A percentile compares a stretch with the other conserved stretches of the same genome.
phyloP scores from a whole-genome alignment of 1,140 invertebrate species.

The Achroia grisella region DNA sequence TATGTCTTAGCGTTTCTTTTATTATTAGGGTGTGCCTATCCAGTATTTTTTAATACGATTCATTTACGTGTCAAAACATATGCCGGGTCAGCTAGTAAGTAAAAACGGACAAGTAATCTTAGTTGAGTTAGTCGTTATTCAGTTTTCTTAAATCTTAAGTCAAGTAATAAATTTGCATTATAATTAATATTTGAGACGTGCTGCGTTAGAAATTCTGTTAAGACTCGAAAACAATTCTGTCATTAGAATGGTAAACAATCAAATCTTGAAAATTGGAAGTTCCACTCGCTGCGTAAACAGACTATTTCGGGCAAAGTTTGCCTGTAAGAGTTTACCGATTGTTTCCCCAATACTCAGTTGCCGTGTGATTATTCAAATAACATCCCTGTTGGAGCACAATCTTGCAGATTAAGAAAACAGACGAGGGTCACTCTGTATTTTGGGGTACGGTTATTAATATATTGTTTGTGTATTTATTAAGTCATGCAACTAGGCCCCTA shows the following conservation, averaged over 20 bases:
- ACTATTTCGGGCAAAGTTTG: slow-evolving; percentile 9
- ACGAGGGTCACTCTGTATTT: background rate
- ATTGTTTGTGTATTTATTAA: no score
- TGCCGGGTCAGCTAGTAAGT: no score
- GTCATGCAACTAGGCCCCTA: no score
- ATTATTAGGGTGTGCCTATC: no score
- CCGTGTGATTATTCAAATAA: slow-evolving; percentile 20
- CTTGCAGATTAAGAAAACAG: slow-evolving; percentile 10
- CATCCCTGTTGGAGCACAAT: slow-evolving; percentile 8
- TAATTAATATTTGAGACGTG: background rate
- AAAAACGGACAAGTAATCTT: no score
- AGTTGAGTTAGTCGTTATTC: no score
- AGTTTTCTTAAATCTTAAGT: no score
- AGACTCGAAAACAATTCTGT: slow-evolving; percentile 1
- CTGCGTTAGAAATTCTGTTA: background rate
- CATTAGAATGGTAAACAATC: slow-evolving; percentile 11
- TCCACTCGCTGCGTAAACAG: slow-evolving; percentile 12
- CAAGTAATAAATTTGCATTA: no score
- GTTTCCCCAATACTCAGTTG: slow-evolving; percentile 14
- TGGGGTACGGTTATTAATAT: no score
- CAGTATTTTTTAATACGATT: no score
- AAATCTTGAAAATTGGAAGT: slow-evolving; percentile 13
- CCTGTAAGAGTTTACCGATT: slow-evolving; percentile 15
- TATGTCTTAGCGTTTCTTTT: no score
- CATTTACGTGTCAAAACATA: no score